Evolutionary conservation across 1,140 invertebrate genomes (phyloP).

Genomic region (Neomicropteryx cornuta): DNA sequence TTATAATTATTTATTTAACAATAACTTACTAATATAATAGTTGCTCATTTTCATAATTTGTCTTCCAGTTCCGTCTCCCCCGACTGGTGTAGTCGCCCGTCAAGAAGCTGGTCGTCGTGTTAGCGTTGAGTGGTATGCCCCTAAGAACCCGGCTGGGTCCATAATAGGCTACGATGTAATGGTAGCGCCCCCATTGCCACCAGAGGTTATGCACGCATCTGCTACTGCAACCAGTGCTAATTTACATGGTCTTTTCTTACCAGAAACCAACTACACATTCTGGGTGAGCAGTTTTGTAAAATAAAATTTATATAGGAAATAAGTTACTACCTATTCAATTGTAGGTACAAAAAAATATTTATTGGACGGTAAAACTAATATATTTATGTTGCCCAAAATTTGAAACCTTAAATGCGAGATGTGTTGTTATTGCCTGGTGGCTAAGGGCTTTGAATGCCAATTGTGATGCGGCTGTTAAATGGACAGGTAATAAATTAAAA

Average conservation of each 20-base stretch:
- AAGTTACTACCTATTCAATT: not conserved
- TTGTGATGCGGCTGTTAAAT: too few relatives aligned
- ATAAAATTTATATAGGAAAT: not conserved
- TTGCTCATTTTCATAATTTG: slow-evolving; percentile 8
- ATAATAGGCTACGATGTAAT: slow-evolving; percentile 54
- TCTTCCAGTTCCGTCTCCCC: slow-evolving; percentile 47
- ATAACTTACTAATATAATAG: not conserved
- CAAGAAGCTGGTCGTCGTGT: slow-evolving; percentile 54
- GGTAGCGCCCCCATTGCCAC: slow-evolving; percentile 42
- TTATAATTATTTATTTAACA: slow-evolving; percentile 1
- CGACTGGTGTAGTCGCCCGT: slow-evolving; percentile 48
- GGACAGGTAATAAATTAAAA: too few relatives aligned
- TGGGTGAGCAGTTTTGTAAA: slow-evolving; percentile 43
- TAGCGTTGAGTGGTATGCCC: slow-evolving; percentile 54
- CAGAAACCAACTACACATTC: slow-evolving; percentile 57
- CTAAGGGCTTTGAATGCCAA: too few relatives aligned
- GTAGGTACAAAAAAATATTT: not conserved
- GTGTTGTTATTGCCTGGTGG: too few relatives aligned
- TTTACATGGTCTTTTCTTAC: slow-evolving; percentile 45
- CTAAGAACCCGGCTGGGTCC: slow-evolving; percentile 47
- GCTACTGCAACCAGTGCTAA: slow-evolving; percentile 36
- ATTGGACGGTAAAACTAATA: slow-evolving; percentile 5
- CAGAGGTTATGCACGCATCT: slow-evolving; percentile 19
- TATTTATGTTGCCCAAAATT: slow-evolving; percentile 2
- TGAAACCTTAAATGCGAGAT: not conserved